Conservation (phyloP, 1,140 invertebrate species). For the Heliconius melpomene region DNA sequence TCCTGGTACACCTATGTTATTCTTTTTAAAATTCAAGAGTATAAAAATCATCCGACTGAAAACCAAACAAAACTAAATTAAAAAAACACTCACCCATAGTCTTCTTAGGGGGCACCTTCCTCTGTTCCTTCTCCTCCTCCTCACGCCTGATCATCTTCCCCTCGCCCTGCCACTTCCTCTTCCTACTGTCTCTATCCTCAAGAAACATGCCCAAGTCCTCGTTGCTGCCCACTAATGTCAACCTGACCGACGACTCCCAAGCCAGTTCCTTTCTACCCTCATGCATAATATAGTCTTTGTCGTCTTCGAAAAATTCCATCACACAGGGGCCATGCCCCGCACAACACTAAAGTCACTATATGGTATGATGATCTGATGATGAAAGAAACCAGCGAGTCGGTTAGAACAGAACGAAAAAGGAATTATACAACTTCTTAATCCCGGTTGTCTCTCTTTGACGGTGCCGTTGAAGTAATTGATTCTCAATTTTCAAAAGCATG, state of each 20-base stretch:
- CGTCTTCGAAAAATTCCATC: slow-evolving; percentile 63
- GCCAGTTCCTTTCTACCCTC: slow-evolving; percentile 62
- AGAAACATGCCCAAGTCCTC: slow-evolving; percentile 71
- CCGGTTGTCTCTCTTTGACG: slow-evolving; percentile 90
- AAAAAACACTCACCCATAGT: slow-evolving; percentile 63
- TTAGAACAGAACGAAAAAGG: slow-evolving; percentile 92
- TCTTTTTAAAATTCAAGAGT: neutral
- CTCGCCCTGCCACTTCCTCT: slow-evolving; percentile 68
- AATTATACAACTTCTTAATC: slow-evolving; percentile 92
- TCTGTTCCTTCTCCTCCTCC: slow-evolving; percentile 68
- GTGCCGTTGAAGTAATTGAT: slow-evolving; percentile 88
- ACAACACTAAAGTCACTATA: slow-evolving; percentile 68
- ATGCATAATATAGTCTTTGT: slow-evolving; percentile 69
- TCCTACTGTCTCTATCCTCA: slow-evolving; percentile 64
- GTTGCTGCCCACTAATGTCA: slow-evolving; percentile 61
- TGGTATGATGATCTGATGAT: slow-evolving; percentile 61
- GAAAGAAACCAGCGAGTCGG: slow-evolving; percentile 50
- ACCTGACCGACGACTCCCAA: slow-evolving; percentile 69
- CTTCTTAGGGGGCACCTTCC: slow-evolving; percentile 72
- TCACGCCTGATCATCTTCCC: slow-evolving; percentile 66
- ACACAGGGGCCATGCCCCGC: slow-evolving; percentile 62
- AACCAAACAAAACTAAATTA: neutral
- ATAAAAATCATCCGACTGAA: neutral
- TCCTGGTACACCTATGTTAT: neutral
- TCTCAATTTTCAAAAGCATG: slow-evolving; percentile 85